Conservation (phyloP, 2,113 vertebrate species). For the Dendrocopos noguchii region DNA sequence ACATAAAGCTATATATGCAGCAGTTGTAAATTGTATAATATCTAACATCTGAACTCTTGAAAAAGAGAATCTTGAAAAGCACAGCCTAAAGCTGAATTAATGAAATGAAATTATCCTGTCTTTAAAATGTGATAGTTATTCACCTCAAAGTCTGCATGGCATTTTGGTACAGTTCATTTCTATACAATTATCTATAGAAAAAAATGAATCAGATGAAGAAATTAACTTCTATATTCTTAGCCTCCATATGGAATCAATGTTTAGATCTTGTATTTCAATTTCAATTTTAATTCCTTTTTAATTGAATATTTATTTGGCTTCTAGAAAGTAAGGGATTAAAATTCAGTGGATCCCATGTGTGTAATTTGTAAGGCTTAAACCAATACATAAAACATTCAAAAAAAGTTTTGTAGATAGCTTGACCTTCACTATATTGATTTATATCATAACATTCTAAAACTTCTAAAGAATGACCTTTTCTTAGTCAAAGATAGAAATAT, state of each 20-base stretch:
- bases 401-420: conserved; percentile 56
- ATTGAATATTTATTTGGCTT: background rate
- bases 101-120: background rate
- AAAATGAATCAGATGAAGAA: background rate
- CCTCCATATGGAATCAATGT: background rate
- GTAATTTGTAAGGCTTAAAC: conserved; percentile 64
- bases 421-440: conserved; percentile 74
- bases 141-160: background rate
- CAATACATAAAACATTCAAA: conserved; percentile 66
- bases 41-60: background rate
- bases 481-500: conserved; percentile 62
- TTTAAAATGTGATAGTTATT: background rate
- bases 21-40: background rate
- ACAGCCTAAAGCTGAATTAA: background rate
- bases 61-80: background rate
- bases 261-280: background rate
- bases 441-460: conserved; percentile 67
- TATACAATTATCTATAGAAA: background rate
- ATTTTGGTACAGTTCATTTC: background rate
- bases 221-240: background rate
- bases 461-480: conserved; percentile 69
- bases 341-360: background rate
- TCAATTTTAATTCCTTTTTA: background rate
- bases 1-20: background rate
- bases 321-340: background rate